A percentile compares a stretch with the other conserved stretches of the same genome.
phyloP scores from a whole-genome alignment of 2,113 vertebrate genomes.

The Microcebus tavaratra region DNA sequence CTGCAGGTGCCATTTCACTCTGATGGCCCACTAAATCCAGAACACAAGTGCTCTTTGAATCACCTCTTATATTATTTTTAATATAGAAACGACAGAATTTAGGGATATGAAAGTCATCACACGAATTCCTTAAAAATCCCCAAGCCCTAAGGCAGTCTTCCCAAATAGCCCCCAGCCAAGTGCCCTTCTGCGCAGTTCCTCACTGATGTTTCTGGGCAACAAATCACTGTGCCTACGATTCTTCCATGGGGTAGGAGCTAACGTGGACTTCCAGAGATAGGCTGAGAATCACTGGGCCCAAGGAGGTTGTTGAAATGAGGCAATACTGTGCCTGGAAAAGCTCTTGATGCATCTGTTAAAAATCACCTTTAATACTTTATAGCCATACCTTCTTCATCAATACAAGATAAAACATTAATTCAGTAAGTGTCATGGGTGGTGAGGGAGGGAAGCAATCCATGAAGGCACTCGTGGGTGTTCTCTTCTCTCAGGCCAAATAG shows the following conservation, averaged over 20 bases:
- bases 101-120: background rate
- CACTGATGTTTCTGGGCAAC: background rate
- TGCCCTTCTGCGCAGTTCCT: background rate
- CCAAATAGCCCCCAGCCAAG: background rate
- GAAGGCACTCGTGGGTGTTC: background rate
- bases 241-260: background rate
- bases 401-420: background rate
- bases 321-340: background rate
- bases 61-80: background rate
- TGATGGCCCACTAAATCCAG: background rate
- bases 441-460: background rate
- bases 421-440: background rate
- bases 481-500: background rate
- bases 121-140: background rate
- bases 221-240: background rate
- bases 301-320: background rate
- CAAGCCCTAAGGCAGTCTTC: background rate
- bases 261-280: background rate
- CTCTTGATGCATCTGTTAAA: conserved; percentile 15
- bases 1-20: background rate
- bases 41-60: background rate
- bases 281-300: background rate
- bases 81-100: background rate
- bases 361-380: background rate
- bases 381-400: background rate